Conservation (phyloP, 2,888 invertebrate genomes). For the Ditylenchus weischeri region DNA sequence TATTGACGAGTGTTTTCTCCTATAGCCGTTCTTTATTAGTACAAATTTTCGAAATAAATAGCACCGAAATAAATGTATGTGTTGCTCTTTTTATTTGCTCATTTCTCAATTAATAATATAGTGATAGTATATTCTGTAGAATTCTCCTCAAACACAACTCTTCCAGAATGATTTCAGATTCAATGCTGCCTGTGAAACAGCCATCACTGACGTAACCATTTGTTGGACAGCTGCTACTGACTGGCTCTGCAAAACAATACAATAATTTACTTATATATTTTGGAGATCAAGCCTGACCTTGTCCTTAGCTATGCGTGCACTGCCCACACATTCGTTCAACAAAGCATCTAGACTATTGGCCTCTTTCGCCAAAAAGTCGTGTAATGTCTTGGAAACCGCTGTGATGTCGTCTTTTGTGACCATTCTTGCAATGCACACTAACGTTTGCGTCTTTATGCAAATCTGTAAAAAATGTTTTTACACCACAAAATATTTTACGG, state of each 20-base stretch:
- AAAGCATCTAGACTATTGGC: conserved; percentile 15
- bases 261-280: conserved; percentile 2
- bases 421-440: conserved; percentile 25
- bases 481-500: background rate
- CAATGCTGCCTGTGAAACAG: conserved; percentile 20
- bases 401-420: conserved; percentile 17
- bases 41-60: too few species aligned
- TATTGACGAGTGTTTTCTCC: too few species aligned
- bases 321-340: conserved; percentile 25
- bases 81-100: too few species aligned
- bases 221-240: conserved; percentile 23
- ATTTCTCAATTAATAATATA: too few species aligned
- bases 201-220: conserved; percentile 21
- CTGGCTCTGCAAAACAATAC: conserved; percentile 8
- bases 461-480: conserved; percentile 11
- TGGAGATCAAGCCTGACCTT: conserved; percentile 4
- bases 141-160: background rate
- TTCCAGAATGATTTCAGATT: conserved; percentile 24
- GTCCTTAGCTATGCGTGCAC: conserved; percentile 22
- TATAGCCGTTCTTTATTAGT: too few species aligned
- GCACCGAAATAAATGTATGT: too few species aligned
- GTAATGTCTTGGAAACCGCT: conserved; percentile 4
- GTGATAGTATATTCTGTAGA: too few species aligned
- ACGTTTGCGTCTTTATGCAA: conserved; percentile 23
- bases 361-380: conserved; percentile 19